Percentiles rank a stretch among this genome's conserved stretches.
These are phyloP conservation scores for Siderastrea siderea DNA, from an alignment of 92 coral and sea anemone genomes.

Conservation along the genomic window DNA sequence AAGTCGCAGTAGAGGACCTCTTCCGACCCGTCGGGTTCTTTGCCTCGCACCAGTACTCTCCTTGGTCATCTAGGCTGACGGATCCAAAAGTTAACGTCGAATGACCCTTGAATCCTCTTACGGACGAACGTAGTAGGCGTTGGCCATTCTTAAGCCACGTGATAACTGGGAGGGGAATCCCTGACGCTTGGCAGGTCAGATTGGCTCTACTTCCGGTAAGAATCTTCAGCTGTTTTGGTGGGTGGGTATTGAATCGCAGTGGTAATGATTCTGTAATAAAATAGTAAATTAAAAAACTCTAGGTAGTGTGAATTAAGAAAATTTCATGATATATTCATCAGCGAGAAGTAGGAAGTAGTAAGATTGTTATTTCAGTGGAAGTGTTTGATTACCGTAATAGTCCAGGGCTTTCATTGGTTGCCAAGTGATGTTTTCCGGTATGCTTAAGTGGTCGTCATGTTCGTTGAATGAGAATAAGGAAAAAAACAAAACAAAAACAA, in stretches of 20 bases:
- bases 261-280: slow-evolving; percentile 1
- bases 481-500: no score
- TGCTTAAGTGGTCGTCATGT: no score
- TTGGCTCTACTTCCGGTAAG: not conserved
- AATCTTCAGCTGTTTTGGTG: not conserved
- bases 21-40: slow-evolving; percentile 43
- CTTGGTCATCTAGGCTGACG: slow-evolving; percentile 27
- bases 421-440: no score
- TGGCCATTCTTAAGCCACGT: slow-evolving; percentile 33
- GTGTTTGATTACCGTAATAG: no score
- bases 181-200: slow-evolving; percentile 31
- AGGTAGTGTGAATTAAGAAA: no score
- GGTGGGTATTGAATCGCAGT: not conserved
- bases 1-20: slow-evolving; percentile 15
- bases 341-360: no score
- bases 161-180: slow-evolving; percentile 37
- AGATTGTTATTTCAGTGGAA: no score
- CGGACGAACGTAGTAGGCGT: not conserved
- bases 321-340: no score
- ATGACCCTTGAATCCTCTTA: not conserved
- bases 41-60: slow-evolving; percentile 66
- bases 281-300: not conserved
- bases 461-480: no score
- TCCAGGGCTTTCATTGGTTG: no score
- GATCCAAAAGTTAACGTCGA: slow-evolving; percentile 38